phyloP scores from a whole-genome alignment of 1,140 invertebrate species.

The Notospermus geniculatus region DNA sequence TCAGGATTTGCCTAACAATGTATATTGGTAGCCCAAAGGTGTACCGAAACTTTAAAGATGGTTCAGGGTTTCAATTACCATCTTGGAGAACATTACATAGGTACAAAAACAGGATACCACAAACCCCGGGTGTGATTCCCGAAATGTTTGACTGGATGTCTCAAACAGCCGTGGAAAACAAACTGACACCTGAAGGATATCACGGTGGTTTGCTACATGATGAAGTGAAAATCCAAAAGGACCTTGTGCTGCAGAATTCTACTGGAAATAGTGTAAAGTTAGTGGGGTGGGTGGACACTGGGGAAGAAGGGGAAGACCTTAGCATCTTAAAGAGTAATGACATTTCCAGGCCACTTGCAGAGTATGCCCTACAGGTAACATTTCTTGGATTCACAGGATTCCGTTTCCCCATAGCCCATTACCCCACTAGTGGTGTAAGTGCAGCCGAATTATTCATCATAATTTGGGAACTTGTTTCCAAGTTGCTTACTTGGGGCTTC shows the following conservation, averaged over 20 bases:
- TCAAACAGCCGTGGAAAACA: neutral
- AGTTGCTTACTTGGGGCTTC: too few species aligned
- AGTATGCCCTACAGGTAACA: neutral
- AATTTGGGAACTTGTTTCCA: too few species aligned
- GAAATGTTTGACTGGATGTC: neutral
- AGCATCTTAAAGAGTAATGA: neutral
- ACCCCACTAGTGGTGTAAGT: neutral
- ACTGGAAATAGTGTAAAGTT: neutral
- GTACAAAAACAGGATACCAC: neutral
- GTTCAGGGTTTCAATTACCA: neutral
- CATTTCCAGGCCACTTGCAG: neutral
- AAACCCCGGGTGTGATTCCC: neutral
- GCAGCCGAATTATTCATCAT: neutral
- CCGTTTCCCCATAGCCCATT: neutral
- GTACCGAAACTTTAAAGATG: neutral
- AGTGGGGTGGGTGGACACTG: neutral
- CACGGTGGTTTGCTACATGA: neutral
- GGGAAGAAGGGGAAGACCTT: neutral
- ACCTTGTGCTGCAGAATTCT: neutral
- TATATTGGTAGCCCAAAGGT: neutral
- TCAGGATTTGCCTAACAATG: neutral
- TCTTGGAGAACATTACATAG: neutral
- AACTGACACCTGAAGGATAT: neutral
- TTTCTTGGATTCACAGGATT: slow-evolving; percentile 3
- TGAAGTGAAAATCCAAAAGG: neutral